Conservation (phyloP, 2,113 vertebrate species). For the Phoenicopterus ruber region DNA sequence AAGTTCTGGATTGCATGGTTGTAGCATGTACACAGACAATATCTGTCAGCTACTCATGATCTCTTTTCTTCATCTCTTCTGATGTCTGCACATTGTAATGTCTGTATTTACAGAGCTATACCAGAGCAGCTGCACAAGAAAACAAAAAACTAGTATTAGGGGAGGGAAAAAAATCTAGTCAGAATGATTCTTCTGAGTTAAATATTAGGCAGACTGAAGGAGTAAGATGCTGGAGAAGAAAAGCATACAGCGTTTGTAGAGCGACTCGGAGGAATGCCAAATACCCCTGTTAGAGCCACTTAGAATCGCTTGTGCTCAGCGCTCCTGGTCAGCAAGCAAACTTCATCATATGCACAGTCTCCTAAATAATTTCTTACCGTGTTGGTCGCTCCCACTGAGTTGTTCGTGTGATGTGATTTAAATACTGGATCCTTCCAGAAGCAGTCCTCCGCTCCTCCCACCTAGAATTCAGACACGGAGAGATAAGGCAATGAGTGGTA, state of each 20-base stretch:
- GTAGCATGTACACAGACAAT: neutral
- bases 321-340: neutral
- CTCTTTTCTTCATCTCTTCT: neutral
- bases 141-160: neutral
- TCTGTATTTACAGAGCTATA: neutral
- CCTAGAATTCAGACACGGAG: conserved; percentile 72
- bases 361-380: conserved; percentile 74
- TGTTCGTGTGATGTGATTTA: conserved; percentile 94
- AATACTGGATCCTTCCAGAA: conserved; percentile 93
- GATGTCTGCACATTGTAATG: neutral
- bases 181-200: neutral
- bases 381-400: conserved; percentile 95
- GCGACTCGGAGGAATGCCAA: neutral
- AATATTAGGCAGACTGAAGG: neutral
- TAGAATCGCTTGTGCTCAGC: neutral
- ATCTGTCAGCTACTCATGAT: neutral
- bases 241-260: neutral
- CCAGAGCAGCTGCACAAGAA: neutral
- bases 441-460: conserved; percentile 95
- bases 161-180: neutral
- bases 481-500: conserved; percentile 55
- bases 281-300: neutral
- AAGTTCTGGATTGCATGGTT: neutral
- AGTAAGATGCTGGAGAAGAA: neutral
- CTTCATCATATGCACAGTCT: accelerated